Evolutionary conservation across 2,888 invertebrate species (phyloP).

Genomic region (Nemurella pictetii): DNA sequence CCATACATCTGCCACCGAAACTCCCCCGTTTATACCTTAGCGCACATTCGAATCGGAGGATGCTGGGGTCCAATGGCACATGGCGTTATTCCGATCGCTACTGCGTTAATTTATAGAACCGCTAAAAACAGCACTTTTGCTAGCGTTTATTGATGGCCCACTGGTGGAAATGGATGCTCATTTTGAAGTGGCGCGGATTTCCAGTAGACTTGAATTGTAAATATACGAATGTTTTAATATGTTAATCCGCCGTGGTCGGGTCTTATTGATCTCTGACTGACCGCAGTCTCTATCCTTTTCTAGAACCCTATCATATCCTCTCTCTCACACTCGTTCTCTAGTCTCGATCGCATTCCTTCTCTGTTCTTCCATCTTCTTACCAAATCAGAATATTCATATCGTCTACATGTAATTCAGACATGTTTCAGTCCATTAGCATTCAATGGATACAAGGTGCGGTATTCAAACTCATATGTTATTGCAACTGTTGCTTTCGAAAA

Average conservation of each 20-base stretch:
- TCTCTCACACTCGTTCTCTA: not conserved
- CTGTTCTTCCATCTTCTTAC: not conserved
- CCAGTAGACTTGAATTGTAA: not conserved
- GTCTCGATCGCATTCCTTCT: not conserved
- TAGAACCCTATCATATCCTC: not conserved
- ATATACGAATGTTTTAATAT: not conserved
- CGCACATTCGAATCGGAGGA: not conserved
- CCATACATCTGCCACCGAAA: not conserved
- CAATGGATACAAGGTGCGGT: not conserved
- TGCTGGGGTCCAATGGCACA: not conserved
- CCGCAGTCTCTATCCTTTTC: not conserved
- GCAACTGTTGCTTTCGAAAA: not conserved
- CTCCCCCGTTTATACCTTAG: not conserved
- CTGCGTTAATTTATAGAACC: not conserved
- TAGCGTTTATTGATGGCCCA: not conserved
- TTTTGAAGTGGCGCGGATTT: not conserved
- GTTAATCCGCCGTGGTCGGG: not conserved
- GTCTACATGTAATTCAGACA: not conserved
- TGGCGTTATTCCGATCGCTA: not conserved
- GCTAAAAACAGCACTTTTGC: not conserved
- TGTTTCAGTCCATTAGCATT: not conserved
- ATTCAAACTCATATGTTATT: not conserved
- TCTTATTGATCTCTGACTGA: not conserved
- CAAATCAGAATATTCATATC: not conserved
- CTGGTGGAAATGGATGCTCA: not conserved